These are phyloP conservation scores for Phaonia tiefii DNA, from an alignment of 2,888 invertebrate genomes.

Conservation along the genomic window DNA sequence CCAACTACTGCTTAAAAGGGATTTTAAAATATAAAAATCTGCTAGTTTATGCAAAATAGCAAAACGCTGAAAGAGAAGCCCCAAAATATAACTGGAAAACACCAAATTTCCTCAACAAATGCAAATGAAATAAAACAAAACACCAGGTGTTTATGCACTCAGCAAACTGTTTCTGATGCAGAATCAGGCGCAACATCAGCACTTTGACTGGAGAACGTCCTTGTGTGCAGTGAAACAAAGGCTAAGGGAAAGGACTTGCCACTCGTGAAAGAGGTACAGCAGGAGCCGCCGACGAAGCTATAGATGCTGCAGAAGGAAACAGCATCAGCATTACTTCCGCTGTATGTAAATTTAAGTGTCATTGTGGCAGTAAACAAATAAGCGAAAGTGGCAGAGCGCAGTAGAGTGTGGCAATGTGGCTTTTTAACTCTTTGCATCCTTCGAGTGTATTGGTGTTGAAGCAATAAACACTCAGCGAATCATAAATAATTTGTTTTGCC, in stretches of 20 bases:
- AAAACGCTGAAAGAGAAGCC: conserved; percentile 9
- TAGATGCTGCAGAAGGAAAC: background rate
- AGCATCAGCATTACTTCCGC: conserved; percentile 19
- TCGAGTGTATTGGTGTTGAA: conserved; percentile 33
- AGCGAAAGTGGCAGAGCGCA: conserved; percentile 62
- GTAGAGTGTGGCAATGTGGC: conserved; percentile 39
- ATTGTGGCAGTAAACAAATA: conserved; percentile 55
- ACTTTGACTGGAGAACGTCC: conserved; percentile 2
- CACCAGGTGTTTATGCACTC: conserved; percentile 19
- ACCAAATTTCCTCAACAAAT: conserved; percentile 6
- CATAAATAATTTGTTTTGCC: conserved; percentile 40
- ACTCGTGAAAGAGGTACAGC: background rate
- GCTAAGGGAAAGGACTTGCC: background rate
- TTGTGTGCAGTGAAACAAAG: background rate
- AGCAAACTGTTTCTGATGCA: background rate
- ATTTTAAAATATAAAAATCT: conserved; percentile 17
- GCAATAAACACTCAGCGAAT: conserved; percentile 48
- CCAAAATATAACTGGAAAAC: conserved; percentile 5
- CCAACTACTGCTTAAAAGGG: conserved; percentile 1
- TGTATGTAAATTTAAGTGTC: conserved; percentile 64
- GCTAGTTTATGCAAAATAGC: conserved; percentile 13
- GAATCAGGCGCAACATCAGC: background rate
- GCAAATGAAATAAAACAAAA: conserved; percentile 36
- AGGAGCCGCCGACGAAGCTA: background rate
- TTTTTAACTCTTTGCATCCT: conserved; percentile 28